Evolutionary conservation across 1,140 invertebrate species (phyloP), one percentile per base, ranked within the genome.

Genomic region (Gonatopus flavifemur): DNA sequence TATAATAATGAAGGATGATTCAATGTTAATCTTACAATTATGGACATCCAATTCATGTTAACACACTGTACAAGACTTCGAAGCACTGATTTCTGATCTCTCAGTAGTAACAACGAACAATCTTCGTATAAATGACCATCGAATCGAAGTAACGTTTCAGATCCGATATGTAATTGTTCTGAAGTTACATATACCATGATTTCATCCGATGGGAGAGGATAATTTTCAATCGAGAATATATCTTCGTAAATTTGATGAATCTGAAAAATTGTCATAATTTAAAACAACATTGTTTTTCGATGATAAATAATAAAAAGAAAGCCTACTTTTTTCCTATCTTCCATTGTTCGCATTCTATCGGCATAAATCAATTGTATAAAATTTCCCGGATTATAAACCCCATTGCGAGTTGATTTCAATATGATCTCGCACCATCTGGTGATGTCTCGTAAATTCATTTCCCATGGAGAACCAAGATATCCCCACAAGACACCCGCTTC

Each of bases 381-480:
- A 55, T 84, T 81, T 33, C 86, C 86, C 24, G 86, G 84, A 60
- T 85, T 79, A 36, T 59, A 68, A 18, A 12, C 9, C 12, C 72
- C 65, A 10, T 18, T 30, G 48, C 36, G 8, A 5, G 28, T 46
- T 18, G 36, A 13, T 18, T 59, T 47, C 12, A 80, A 54, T 2
- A 82, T 78, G 0, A 83, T 72, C 67, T 96, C 86, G 71, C 91
- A 94, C 94, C 95, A 98, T 58, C 96, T 84, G 30, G 89, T 88
- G 45, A 99, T 80, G 72, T 99, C 98, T 62, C 98, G 82, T 24
- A 99, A 77, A 80, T 99, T 99, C 74, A 98, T 94, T 74, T 99
- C 97, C 88, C 93, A 98, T 0, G 95, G 95, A 1, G 88, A 84
- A 5, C 94, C 94, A 68, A 78, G 81, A 50, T 84, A 80, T 1